Evolutionary conservation across 2,888 invertebrate species (phyloP), one percentile per base, ranked within the genome.

Genomic region (Leptogaster cylindrica): DNA sequence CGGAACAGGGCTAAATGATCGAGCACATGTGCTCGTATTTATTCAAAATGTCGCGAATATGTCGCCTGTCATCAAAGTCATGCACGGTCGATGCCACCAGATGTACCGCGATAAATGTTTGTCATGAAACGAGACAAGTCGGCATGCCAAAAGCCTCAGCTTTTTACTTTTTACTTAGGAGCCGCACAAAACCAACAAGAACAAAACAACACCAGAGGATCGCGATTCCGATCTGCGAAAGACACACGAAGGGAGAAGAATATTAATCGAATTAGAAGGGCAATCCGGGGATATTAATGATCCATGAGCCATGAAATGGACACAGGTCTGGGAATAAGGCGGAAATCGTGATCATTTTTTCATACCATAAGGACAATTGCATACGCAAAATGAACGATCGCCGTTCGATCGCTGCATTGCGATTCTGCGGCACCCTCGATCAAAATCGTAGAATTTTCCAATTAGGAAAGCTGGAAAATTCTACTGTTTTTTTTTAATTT

Each of bases 61-160:
- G 55, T 55, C 55, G 55, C 55, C 36, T 55, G 55, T 55, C 55
- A 55, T 55, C 55, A 55, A 55, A 55, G 55, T 55, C 55, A 55
- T 55, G 55, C 36, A 39, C 20, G 55, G 20, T 23, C 55, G 55
- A 36, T 55, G 55, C 14, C 55, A n/a, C 20, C 55, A 55, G 55
- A 55, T 55, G 55, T 5, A 39, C 31, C 23, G 31, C 39, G 55
- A 55, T 55, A 55, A n/a, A 55, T 36, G 55, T 55, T 55, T 55
- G 39, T 55, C 55, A 39, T 39, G 16, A 36, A 41, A 36, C 55
- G 55, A 55, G 36, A 55, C 55, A 55, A 55, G 55, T 36, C 55
- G 55, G 55, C 36, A 55, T 1, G 4, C 10, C 39, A 14, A 55
- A 33, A 18, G 33, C 33, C 50, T 27, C 27, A 28, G 50, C 28